Evolutionary conservation across 2,888 invertebrate genomes (phyloP), one percentile per base, ranked within the genome.

Genomic region (Cheilosia impressa): DNA sequence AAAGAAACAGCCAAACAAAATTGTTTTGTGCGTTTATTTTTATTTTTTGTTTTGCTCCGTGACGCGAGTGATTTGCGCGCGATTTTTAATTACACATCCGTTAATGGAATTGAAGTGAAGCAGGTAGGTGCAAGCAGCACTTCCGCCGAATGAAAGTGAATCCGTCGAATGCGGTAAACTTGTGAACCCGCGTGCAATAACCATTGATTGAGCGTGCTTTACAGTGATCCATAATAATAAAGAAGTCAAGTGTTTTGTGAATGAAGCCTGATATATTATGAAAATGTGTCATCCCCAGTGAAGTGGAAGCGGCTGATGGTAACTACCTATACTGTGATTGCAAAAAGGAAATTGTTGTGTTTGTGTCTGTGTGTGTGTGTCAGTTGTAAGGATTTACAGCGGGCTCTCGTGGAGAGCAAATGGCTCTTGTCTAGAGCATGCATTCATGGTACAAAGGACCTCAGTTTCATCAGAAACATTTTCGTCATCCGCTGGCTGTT

Each of bases 391-490:
- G 68, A 69, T 75, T 83, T 69, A 53, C 57, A 57, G 31, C 22
- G 58, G 58, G 62, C 65, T 84, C 79, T 79, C 6, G 66, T 65
- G 47, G 77, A 77, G 85, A 80, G 76, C 72, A 85, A 76, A 85
- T 85, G 85, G 85, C 85, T 85, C 81, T 85, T 50, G 76, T 47
- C 10, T 85, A 85, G 91, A 91, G 91, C 91, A 91, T 91, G 91
- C 91, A 91, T 91, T 91, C 91, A 89, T 91, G 91, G 91, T 91
- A 91, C 91, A 91, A 91, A 90, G 91, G 91, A 91, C 91, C 91
- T 88, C 91, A 91, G 90, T 88, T 91, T 91, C 91, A 90, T 88
- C 91, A 91, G 89, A 87, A 82, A 87, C 87, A 87, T 55, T 91
- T 90, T 80, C 91, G 91, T 79, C 91, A 91, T 89, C 91, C 91